Evolutionary conservation across 2,888 invertebrate genomes (phyloP), one percentile per base, ranked within the genome.

Genomic region (Bedellia somnulentella): DNA sequence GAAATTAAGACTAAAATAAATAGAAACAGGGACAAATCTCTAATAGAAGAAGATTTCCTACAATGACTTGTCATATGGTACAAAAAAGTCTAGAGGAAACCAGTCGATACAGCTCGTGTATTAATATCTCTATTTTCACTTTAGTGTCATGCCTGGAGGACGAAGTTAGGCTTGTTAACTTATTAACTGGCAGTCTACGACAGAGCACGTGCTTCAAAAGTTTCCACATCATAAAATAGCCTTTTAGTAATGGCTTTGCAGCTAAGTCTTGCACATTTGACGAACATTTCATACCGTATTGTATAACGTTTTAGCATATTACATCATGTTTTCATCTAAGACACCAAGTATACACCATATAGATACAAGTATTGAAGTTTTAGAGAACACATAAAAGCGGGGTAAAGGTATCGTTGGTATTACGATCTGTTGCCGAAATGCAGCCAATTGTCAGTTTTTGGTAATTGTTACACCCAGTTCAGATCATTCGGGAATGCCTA

Each of bases 381-480:
- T 63, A 48, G 48, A 17, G 18, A 6, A 30, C 8, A 21, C 22
- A 30, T 21, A 29, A 6, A 18, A 18, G 9, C 18, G 18, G 9
- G 18, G 5, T 18, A 9, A 6, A 18, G 9, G 5, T 18, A 6
- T 5, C 9, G 18, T 18, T 18, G 18, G 9, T 6, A 67, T 75
- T 75, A 75, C 73, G 73, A 75, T 71, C 73, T 75, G 73, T 71
- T 71, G 63, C 73, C 70, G 66, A 71, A 73, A 73, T 71, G 70
- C 62, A 66, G 70, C 73, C 73, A 70, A 73, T 73, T 50, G 37
- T 37, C 5, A 28, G 35, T 34, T 44, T 50, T 57, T 54, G 2
- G n/a, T 31, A 12, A 8, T 17, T 46, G 57, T 59, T 51, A 71
- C 73, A 75, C 73, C 73, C 73, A 75, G 73, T 56, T 73, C 73